Evolutionary conservation across 2,797 vertebrate genomes (phyloP), one percentile per base, ranked within the genome.

Genomic region (Pangasius macronema): DNA sequence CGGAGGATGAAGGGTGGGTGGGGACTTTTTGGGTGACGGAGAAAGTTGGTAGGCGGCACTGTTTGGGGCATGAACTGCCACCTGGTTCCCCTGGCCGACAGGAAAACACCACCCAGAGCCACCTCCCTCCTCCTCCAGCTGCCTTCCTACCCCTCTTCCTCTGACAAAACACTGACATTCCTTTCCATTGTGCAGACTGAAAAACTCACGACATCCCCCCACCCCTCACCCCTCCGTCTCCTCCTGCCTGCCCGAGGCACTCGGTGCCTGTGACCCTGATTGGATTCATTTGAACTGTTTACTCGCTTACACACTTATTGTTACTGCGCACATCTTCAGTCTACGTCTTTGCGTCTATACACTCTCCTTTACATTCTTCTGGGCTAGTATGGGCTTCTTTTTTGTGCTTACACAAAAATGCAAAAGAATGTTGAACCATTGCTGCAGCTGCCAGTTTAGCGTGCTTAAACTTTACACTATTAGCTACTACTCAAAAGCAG

Each of bases 161-260:
- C 85, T 91, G 88, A 90, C 90, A 90, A 92, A 94, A 94, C 89
- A 91, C 86, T 93, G 85, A 70, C 92, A 93, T 93, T 94, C 91
- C 92, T 87, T 89, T 93, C 91, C 91, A 91, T 93, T 94, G 93
- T 93, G 79, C 65, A 73, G 84, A 63, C 72, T 80, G 83, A 91
- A 88, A 90, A 89, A 81, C 86, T 89, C 90, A 89, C 84, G 86
- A 80, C 73, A 82, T 82, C 82, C 14, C 14, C 82, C 72, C 72
- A 77, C 14, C 14, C 82, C 72, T 65, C 42, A 22, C 84, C 51
- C 27, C 16, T 65, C 14, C 68, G 7, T 53, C 85, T 83, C 73
- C 51, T 75, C 73, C 57, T 20, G 61, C 65, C 76, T 5, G 49
- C 24, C 16, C n/a, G 20, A 82, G 24, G 88, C 73, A 51, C 57